Evolutionary conservation across 2,113 vertebrate genomes (phyloP).

Genomic region (Colius striatus): DNA sequence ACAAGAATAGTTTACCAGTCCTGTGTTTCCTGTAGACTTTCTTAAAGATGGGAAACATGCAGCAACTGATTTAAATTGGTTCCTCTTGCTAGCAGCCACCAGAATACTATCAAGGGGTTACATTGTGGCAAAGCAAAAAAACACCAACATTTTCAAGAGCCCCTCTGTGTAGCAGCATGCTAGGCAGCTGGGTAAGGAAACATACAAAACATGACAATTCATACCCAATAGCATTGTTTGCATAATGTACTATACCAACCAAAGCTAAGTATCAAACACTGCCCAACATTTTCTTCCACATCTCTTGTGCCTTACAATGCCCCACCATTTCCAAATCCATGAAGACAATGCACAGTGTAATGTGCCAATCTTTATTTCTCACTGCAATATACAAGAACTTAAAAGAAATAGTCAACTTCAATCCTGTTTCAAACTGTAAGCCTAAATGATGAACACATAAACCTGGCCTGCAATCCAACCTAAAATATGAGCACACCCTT

Average conservation of each 20-base stretch:
- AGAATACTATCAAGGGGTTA: not conserved
- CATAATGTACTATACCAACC: not conserved
- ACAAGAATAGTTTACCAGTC: not conserved
- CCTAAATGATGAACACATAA: not conserved
- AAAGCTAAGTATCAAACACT: not conserved
- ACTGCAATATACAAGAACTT: not conserved
- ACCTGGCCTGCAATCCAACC: not conserved
- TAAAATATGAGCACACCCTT: not conserved
- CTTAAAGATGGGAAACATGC: not conserved
- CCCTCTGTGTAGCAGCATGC: not conserved
- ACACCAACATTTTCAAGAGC: not conserved
- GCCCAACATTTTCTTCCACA: not conserved
- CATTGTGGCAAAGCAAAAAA: not conserved
- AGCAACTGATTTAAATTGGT: not conserved
- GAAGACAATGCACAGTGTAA: not conserved
- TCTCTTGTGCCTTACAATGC: not conserved
- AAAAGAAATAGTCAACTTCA: not conserved
- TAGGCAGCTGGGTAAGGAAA: not conserved
- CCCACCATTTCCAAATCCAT: not conserved
- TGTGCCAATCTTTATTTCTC: not conserved
- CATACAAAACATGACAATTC: not conserved
- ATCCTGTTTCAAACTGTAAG: not conserved
- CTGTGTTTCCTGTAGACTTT: not conserved
- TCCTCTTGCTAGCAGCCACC: not conserved
- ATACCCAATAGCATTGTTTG: not conserved